Conservation (phyloP, 1,140 invertebrate species). For the Euglossa dilemma region DNA sequence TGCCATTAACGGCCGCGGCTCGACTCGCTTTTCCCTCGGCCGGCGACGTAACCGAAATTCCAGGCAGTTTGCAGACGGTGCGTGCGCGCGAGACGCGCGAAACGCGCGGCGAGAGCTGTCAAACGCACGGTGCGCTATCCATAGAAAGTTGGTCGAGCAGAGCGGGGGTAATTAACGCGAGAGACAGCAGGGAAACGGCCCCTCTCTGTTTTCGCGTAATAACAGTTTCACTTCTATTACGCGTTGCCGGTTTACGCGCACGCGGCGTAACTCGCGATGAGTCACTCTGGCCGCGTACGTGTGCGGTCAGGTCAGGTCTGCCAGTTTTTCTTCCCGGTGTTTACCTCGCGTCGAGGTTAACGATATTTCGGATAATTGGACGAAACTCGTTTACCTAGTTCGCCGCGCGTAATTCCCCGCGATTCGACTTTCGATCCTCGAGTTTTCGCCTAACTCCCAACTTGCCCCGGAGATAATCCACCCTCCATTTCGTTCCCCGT, state of each 20-base stretch:
- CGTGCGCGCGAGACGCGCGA: not conserved
- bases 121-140: conserved; percentile 3
- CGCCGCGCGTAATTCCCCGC: not conserved
- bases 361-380: conserved; percentile 27
- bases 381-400: conserved; percentile 26
- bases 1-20: not conserved
- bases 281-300: not conserved
- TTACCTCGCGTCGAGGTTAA: conserved; percentile 7
- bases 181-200: conserved; percentile 24
- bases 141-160: conserved; percentile 45
- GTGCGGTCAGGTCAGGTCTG: not conserved
- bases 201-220: conserved; percentile 20
- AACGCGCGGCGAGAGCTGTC: not conserved
- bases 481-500: not conserved
- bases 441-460: not conserved
- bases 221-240: conserved; percentile 46
- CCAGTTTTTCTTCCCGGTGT: conserved; percentile 11
- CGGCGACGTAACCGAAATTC: too few species aligned
- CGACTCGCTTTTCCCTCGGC: not conserved
- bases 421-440: too few species aligned
- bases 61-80: too few species aligned
- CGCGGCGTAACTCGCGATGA: conserved; percentile 22
- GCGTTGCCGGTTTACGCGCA: not conserved
- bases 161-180: conserved; percentile 37
- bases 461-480: not conserved